Evolutionary conservation across 2,797 vertebrate genomes (phyloP), one percentile per base, ranked within the genome.

Genomic region (Craterocephalus amniculus): DNA sequence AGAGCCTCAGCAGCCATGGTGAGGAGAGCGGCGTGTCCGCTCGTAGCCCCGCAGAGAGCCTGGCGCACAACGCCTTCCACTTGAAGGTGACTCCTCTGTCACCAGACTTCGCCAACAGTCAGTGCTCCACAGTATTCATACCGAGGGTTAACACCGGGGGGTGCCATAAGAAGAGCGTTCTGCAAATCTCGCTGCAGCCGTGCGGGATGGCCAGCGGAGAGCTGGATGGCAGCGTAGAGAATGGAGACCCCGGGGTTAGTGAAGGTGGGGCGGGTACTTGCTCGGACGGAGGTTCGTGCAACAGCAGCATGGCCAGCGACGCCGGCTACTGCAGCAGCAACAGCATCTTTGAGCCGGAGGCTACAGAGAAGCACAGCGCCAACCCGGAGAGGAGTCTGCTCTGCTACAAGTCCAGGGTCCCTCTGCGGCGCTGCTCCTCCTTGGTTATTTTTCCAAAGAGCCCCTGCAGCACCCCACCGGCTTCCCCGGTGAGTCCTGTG

Each of bases 401-500:
- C 58, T 92, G 88, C 81, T 87, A 85, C 72, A 95, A 93, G 73
- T 83, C 91, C 4, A 95, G 93, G 88, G 90, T 93, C 69, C 96
- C 96, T 0, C 87, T 98, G 48, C 95, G 96, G 67, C 96, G 97
- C 22, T 99, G 96, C 86, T 98, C 97, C 0, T 99, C 98, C 0
- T 88, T 99, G 88, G 95, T 99, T 62, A 95, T 99, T 83, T 98
- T 98, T 71, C 96, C 97, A 16, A 93, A 94, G 86, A 99, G 96
- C 80, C 96, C 96, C 70, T 96, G 95, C 34, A 93, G 80, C 76
- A 97, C 96, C 5, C 97, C 97, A 12, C 97, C 97, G 20, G 88
- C 95, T 43, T 97, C 97, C 57, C 97, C 97, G 0, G 92, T 95
- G 48, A 93, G 84, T 79, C 88, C 93, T 6, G 88, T 89, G 63